phyloP scores from a whole-genome alignment of 2,888 invertebrate genomes.

The Nemotelus nigrinus region DNA sequence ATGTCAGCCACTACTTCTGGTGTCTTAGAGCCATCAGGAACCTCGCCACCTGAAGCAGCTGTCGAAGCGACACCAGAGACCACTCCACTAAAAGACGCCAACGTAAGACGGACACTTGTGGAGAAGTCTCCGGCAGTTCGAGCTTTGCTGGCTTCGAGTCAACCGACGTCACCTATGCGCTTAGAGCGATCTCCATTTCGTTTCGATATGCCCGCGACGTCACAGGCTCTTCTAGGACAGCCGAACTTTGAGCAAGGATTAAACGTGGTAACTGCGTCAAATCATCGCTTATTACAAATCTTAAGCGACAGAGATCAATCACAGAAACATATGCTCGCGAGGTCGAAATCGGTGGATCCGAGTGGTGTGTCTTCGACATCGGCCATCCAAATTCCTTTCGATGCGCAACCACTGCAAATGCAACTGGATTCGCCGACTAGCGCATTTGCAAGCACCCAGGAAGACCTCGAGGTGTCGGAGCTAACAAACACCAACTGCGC shows the following conservation, averaged over 20 bases:
- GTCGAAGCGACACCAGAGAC: constrained; percentile 91
- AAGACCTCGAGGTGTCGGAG: constrained; percentile 69
- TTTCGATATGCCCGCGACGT: constrained; percentile 59
- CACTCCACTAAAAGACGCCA: constrained; percentile 77
- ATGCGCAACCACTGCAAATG: constrained; percentile 21
- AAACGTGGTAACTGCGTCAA: not conserved
- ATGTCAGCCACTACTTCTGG: constrained; percentile 50
- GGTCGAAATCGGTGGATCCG: constrained; percentile 35
- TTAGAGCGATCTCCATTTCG: constrained; percentile 71
- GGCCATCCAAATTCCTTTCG: not conserved
- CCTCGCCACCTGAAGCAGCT: constrained; percentile 85
- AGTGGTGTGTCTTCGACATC: not conserved
- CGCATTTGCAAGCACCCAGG: constrained; percentile 58
- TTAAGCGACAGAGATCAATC: constrained; percentile 50
- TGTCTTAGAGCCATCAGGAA: constrained; percentile 67
- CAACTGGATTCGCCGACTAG: constrained; percentile 47
- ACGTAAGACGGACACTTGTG: constrained; percentile 65
- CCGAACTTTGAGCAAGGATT: not conserved
- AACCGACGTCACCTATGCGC: constrained; percentile 77
- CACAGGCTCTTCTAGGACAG: not conserved
- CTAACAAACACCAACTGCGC: constrained; percentile 63
- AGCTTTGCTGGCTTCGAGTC: constrained; percentile 68
- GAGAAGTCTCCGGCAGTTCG: constrained; percentile 74
- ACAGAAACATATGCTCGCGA: constrained; percentile 34
- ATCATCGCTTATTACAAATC: constrained; percentile 49